Evolutionary conservation across 2,113 vertebrate genomes (phyloP).

Genomic region (Menidia beryllina): DNA sequence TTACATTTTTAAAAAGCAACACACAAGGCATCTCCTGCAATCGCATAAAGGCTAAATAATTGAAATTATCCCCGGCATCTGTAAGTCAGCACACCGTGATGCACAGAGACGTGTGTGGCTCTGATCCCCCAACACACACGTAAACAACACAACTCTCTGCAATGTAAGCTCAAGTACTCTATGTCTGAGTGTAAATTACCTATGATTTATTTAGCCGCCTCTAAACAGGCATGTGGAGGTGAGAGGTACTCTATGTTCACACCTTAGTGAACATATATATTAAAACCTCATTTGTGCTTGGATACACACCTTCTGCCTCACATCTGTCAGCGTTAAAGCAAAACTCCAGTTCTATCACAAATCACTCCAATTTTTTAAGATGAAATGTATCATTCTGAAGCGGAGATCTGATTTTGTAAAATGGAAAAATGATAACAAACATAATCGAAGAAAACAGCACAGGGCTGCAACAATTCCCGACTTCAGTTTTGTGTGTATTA

Average conservation of each 20-base stretch:
- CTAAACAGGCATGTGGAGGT: slow-evolving; percentile 51
- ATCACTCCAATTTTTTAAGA: neutral
- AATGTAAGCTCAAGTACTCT: slow-evolving; percentile 59
- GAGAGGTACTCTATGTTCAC: slow-evolving; percentile 55
- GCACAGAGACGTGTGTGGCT: slow-evolving; percentile 42
- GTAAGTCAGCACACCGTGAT: slow-evolving; percentile 55
- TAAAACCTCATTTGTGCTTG: neutral
- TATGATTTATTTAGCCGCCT: slow-evolving; percentile 69
- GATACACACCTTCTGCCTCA: neutral
- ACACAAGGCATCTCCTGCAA: slow-evolving; percentile 54
- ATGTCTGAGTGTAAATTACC: slow-evolving; percentile 63
- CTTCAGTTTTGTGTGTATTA: slow-evolving; percentile 48
- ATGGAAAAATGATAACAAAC: slow-evolving; percentile 45
- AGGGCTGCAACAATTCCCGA: slow-evolving; percentile 50
- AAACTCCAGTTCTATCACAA: neutral
- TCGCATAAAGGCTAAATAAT: slow-evolving; percentile 75
- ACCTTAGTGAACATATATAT: slow-evolving; percentile 17
- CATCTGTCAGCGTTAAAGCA: neutral
- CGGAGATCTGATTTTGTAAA: slow-evolving; percentile 9
- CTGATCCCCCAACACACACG: slow-evolving; percentile 39
- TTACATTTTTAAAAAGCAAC: slow-evolving; percentile 81
- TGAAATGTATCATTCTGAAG: neutral
- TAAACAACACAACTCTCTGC: slow-evolving; percentile 73
- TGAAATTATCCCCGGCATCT: slow-evolving; percentile 65
- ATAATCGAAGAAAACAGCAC: slow-evolving; percentile 39